Percentiles rank a stretch among this genome's conserved stretches.
Conservation (phyloP, 2,113 vertebrate genomes). For the Cricetomys ansorgei region DNA sequence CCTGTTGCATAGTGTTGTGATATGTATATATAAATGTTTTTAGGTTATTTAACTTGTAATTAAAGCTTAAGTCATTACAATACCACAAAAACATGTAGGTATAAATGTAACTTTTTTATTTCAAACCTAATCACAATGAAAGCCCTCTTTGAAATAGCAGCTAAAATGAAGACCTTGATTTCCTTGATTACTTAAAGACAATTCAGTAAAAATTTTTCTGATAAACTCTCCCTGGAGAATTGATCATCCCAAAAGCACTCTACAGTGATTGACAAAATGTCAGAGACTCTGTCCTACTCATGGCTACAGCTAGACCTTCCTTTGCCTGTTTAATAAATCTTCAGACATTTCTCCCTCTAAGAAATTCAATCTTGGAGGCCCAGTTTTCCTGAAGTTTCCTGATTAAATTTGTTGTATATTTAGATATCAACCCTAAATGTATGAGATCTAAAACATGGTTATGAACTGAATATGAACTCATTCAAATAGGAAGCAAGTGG, state of each 20-base stretch:
- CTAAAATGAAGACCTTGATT: not conserved
- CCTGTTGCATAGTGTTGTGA: no score
- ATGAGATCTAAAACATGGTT: not conserved
- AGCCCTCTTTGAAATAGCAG: not conserved
- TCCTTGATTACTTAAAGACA: not conserved
- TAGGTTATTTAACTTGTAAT: constrained; percentile 73
- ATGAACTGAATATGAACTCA: not conserved
- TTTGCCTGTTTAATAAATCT: not conserved
- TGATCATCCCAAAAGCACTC: not conserved
- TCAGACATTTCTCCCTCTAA: not conserved
- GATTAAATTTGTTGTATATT: not conserved
- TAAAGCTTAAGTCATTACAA: constrained; percentile 70
- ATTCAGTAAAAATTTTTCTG: not conserved
- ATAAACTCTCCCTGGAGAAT: constrained; percentile 29
- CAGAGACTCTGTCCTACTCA: not conserved
- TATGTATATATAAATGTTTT: no score
- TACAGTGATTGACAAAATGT: not conserved
- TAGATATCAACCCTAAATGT: not conserved
- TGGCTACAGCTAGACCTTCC: not conserved
- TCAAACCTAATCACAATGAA: not conserved
- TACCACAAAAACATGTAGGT: constrained; percentile 61
- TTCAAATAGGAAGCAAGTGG: not conserved
- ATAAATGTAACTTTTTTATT: constrained; percentile 61
- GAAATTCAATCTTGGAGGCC: not conserved
- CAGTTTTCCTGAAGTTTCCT: not conserved